Evolutionary conservation across 92 coral and sea anemone genomes (phyloP), one percentile per base, ranked within the genome.

Genomic region (Zoanthus sociatus): DNA sequence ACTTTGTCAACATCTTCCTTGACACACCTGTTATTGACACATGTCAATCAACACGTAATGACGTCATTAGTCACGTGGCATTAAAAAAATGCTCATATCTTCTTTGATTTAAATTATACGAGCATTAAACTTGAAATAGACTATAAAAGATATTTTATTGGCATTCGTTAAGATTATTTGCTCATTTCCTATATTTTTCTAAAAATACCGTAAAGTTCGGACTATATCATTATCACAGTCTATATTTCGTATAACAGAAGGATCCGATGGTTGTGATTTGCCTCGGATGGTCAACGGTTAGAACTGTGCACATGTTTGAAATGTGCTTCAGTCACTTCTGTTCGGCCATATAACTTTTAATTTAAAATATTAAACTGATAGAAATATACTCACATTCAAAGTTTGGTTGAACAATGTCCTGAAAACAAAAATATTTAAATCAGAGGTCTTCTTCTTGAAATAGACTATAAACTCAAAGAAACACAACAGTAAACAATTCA

Each of bases 291-390:
- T 20, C 45, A 69, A 69, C 11, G 73, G 30, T 69, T 69, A 69
- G 73, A 67, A 67, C 45, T 1, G 72, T 67, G 72, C 72, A 30
- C 31, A 30, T 67, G 72, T 67, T 67, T 67, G 72, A 21, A 67
- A 67, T 67, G 72, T 67, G 31, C 72, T 67, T 69, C 73, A 69
- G 73, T 69, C 73, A 69, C 73, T 69, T 69, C 73, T 69, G 73
- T 69, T 69, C 42, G 15, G 73, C 73, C 42, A 69, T 33, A 26
- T 42, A 67, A 67, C 37, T 67, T 64, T 53, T 53, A 53, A 53
- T 53, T 53, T 53, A 53, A 53, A 64, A 10, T 64, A 64, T 64
- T 64, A 64, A 64, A 64, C 31, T 64, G 31, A 64, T 64, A 32
- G 71, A 64, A 64, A 64, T 64, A 1, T 64, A 3, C 71, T 64